phyloP scores from a whole-genome alignment of 2,888 invertebrate genomes.

The Patella pellucida region DNA sequence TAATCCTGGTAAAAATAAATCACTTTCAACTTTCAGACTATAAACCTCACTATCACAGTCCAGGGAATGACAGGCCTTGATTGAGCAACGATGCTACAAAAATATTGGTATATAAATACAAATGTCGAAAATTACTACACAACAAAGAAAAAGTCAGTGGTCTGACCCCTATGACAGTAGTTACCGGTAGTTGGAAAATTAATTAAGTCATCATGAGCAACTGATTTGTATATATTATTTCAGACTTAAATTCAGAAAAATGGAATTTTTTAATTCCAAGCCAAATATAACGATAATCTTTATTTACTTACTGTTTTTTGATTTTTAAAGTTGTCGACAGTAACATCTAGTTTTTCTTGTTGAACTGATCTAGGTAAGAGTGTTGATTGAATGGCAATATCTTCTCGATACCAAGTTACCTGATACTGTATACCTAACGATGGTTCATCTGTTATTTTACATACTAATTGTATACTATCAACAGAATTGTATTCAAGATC shows the following conservation, averaged over 20 bases:
- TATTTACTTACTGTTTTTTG: conserved; percentile 30
- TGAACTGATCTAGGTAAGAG: conserved; percentile 17
- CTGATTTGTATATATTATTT: no score
- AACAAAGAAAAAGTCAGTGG: no score
- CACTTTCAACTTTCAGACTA: conserved; percentile 27
- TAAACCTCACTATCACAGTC: conserved; percentile 25
- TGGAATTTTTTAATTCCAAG: neutral
- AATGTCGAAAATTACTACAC: neutral
- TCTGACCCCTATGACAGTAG: no score
- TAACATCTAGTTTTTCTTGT: conserved; percentile 20
- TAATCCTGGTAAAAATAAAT: conserved; percentile 38
- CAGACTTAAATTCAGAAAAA: no score
- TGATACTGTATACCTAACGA: conserved; percentile 38
- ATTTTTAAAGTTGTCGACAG: conserved; percentile 23
- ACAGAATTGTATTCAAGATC: conserved; percentile 23
- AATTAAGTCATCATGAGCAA: neutral
- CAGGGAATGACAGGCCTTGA: conserved; percentile 37
- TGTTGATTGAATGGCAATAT: conserved; percentile 23
- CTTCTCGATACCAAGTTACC: conserved; percentile 41
- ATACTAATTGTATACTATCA: conserved; percentile 31
- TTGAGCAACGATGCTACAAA: conserved; percentile 38
- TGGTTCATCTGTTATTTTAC: conserved; percentile 22
- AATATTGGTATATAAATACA: neutral
- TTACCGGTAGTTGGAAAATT: neutral
- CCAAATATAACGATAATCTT: neutral